Base-by-base conservation (phyloP, 2,888 invertebrate genomes). In the Acanthopleura granulata region DNA sequence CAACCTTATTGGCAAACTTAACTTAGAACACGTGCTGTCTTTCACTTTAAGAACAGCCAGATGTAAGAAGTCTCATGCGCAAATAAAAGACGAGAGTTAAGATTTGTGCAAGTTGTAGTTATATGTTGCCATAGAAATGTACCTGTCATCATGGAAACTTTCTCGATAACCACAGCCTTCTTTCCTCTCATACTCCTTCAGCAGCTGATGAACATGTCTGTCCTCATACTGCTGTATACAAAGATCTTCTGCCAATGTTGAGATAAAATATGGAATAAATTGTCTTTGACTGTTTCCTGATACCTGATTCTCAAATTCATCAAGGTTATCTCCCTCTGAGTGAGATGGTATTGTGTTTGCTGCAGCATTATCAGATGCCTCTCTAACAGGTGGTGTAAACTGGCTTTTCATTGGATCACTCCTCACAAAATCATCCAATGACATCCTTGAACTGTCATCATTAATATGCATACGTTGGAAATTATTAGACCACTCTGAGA, bases 161-260 rank as follows among this genome's bases (percentile, higher is more conserved):
- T 27, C 25, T 66, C 66, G 6, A 25, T 66, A 66, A 27, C 66
- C 66, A 4, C 72, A 74, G 0, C 86, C 84, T 72, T 86, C 84
- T 40, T 77, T 72, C 51, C 71, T 80, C 62, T 83, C 80, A 77
- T 87, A 87, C 3, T 83, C 80, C 72, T 78, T 77, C 51, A 86
- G 70, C 40, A 87, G 73, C 29, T 79, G 78, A 11, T 76, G 74
- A 40, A 86, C 82, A 81, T 87, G 86, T 30, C 72, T 72, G 49
- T 72, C 73, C n/a, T 80, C 77, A 16, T 75, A 77, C 0, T 29
- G 49, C 15, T 74, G 72, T 15, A n/a, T 49, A 29, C 62, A 49
- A 50, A 62, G 72, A 15, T 81, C 76, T 73, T 86, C 87, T n/a
- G 85, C 84, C 74, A 87, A 78, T 29, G 86, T 86, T 79, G 80